Percentiles rank a stretch among this genome's conserved stretches.
phyloP scores from a whole-genome alignment of 2,113 vertebrate species.

The Apteryx mantelli region DNA sequence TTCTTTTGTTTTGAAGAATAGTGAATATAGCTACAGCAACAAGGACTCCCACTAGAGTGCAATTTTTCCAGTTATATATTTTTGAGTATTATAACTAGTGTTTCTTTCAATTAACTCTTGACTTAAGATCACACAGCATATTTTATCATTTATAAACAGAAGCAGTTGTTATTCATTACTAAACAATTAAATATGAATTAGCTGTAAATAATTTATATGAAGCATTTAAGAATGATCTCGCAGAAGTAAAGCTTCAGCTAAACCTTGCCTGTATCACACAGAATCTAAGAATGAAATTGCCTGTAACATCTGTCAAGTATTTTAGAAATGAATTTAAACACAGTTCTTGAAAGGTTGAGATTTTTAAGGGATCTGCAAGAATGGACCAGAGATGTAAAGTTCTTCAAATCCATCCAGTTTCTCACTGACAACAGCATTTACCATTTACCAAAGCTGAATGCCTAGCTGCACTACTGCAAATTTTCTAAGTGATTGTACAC shows the following conservation, averaged over 20 bases:
- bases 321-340: background rate
- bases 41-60: background rate
- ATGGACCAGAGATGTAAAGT: background rate
- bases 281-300: slow-evolving; percentile 8
- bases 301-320: background rate
- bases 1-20: background rate
- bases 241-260: background rate
- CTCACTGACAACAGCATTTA: background rate
- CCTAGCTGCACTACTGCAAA: background rate
- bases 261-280: background rate
- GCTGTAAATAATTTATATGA: slow-evolving; percentile 13
- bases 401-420: background rate
- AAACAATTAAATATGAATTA: slow-evolving; percentile 16
- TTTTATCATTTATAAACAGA: slow-evolving; percentile 8
- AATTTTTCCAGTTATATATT: background rate
- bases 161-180: background rate
- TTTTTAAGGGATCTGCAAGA: background rate
- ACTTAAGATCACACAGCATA: background rate
- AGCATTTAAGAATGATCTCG: background rate
- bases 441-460: background rate
- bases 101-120: background rate
- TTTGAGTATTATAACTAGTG: background rate
- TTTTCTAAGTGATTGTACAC: background rate
- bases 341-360: background rate
- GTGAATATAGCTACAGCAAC: background rate